These are phyloP conservation scores for Hypomesus transpacificus DNA, from an alignment of 2,113 vertebrate species.

Conservation along the genomic window DNA sequence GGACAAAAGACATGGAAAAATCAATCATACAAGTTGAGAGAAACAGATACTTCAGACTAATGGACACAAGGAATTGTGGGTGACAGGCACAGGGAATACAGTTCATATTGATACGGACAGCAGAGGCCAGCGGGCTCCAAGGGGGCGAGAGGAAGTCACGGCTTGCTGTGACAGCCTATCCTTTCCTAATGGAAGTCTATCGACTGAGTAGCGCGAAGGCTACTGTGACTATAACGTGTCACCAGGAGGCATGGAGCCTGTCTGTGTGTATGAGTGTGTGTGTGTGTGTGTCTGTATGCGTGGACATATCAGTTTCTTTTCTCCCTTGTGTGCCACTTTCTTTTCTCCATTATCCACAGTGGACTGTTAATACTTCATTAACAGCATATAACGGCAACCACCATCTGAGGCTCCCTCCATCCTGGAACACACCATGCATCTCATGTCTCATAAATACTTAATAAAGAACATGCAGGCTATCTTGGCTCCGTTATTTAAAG, in stretches of 20 bases:
- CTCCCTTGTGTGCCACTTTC: neutral
- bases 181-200: slow-evolving; percentile 88
- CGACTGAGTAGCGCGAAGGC: slow-evolving; percentile 79
- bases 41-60: slow-evolving; percentile 88
- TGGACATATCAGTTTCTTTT: slow-evolving; percentile 9
- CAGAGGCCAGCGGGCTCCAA: slow-evolving; percentile 69
- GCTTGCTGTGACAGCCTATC: slow-evolving; percentile 79
- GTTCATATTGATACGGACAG: slow-evolving; percentile 81
- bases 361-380: slow-evolving; percentile 9
- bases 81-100: slow-evolving; percentile 72
- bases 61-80: slow-evolving; percentile 78
- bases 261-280: slow-evolving; percentile 37
- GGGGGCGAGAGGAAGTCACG: slow-evolving; percentile 66
- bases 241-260: slow-evolving; percentile 72
- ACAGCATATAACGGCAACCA: neutral
- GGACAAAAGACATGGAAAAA: slow-evolving; percentile 65
- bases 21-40: slow-evolving; percentile 78
- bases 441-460: too few species aligned
- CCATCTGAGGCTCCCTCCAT: too few species aligned
- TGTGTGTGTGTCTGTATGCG: slow-evolving; percentile 19
- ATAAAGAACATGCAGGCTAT: too few species aligned
- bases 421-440: too few species aligned
- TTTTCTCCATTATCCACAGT: neutral
- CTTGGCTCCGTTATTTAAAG: neutral
- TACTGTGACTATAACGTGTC: slow-evolving; percentile 70